These are phyloP conservation scores for Craniophora ligustri DNA, from an alignment of 2,888 invertebrate genomes.

Conservation along the genomic window DNA sequence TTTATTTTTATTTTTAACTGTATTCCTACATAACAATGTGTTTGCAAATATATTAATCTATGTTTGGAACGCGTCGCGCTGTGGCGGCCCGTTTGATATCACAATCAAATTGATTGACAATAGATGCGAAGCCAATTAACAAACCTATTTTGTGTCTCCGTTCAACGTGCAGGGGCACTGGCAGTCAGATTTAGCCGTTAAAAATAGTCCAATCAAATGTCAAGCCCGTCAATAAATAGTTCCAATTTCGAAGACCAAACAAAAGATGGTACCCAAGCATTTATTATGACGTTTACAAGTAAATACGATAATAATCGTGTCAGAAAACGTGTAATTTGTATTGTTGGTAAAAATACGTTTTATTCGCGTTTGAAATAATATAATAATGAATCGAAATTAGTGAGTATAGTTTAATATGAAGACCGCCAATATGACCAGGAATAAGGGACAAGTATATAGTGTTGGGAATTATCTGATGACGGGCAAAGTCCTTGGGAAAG, in stretches of 20 bases:
- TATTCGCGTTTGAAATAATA: slow-evolving; percentile 55
- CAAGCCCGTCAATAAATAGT: slow-evolving; percentile 74
- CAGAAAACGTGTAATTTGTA: slow-evolving; percentile 55
- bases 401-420: slow-evolving; percentile 67
- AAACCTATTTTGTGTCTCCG: slow-evolving; percentile 49
- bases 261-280: slow-evolving; percentile 72
- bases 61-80: background rate
- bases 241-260: slow-evolving; percentile 81
- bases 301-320: slow-evolving; percentile 65
- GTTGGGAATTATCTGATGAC: slow-evolving; percentile 93
- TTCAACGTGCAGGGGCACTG: slow-evolving; percentile 53
- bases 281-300: slow-evolving; percentile 76
- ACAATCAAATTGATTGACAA: slow-evolving; percentile 38
- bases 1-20: background rate
- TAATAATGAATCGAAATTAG: slow-evolving; percentile 76
- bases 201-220: slow-evolving; percentile 78
- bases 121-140: slow-evolving; percentile 39
- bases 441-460: slow-evolving; percentile 84
- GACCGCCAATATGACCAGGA: slow-evolving; percentile 72
- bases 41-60: no score
- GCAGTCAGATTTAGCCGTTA: slow-evolving; percentile 61
- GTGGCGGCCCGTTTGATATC: slow-evolving; percentile 30
- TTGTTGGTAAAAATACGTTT: slow-evolving; percentile 48
- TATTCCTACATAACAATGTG: no score
- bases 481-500: slow-evolving; percentile 91